Conservation (phyloP, 2,797 vertebrate genomes). For the Hippopotamyrus pictus region DNA sequence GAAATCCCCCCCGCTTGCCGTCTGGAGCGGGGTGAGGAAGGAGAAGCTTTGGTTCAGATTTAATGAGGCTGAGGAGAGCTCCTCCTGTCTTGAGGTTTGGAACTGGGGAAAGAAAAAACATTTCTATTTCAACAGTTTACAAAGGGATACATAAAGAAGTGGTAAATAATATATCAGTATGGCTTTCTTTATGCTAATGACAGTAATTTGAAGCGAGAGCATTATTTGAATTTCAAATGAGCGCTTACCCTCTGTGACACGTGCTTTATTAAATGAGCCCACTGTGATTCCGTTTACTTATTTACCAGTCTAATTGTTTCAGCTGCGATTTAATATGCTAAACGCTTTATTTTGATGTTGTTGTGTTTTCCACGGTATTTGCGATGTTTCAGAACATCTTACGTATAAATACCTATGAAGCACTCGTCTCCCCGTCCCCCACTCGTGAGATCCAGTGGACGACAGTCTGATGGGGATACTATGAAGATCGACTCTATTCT, state of each 20-base stretch:
- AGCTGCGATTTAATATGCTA: slow-evolving; percentile 10
- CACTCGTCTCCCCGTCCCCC: background rate
- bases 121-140: slow-evolving; percentile 24
- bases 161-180: slow-evolving; percentile 16
- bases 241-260: background rate
- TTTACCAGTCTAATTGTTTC: slow-evolving; percentile 2
- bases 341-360: slow-evolving; percentile 10
- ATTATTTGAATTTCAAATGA: slow-evolving; percentile 20
- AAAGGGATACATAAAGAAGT: background rate
- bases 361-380: background rate
- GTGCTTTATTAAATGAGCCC: slow-evolving; percentile 11
- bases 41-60: slow-evolving; percentile 1
- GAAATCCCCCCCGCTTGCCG: background rate
- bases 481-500: background rate
- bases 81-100: background rate
- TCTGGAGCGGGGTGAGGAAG: background rate
- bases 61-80: slow-evolving; percentile 19
- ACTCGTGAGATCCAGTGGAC: background rate
- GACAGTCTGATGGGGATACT: background rate
- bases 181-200: slow-evolving; percentile 12
- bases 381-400: background rate
- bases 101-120: background rate
- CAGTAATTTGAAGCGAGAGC: slow-evolving; percentile 10
- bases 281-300: slow-evolving; percentile 8
- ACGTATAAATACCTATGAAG: background rate